Conservation (phyloP, 2,888 invertebrate genomes). For the Heliconius sara region DNA sequence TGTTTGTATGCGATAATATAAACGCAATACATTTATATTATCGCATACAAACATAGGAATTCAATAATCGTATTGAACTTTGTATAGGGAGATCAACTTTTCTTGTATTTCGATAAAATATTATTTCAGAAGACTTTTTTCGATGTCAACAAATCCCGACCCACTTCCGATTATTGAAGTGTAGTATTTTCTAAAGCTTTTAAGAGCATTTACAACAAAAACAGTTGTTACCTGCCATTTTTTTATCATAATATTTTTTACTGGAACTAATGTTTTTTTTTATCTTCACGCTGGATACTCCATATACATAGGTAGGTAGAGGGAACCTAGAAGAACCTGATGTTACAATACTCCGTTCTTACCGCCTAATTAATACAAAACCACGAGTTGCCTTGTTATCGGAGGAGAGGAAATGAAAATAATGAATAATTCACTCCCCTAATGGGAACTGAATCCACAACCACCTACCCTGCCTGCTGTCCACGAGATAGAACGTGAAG, state of each 20-base stretch:
- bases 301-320: background rate
- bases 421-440: too few species aligned
- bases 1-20: too few species aligned
- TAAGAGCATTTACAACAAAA: constrained; percentile 16
- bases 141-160: background rate
- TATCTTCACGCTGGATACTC: background rate
- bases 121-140: background rate
- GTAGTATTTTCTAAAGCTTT: constrained; percentile 8
- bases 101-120: background rate
- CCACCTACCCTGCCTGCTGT: too few species aligned
- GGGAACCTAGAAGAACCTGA: background rate
- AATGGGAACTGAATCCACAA: too few species aligned
- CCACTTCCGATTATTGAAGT: constrained; percentile 15
- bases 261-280: background rate
- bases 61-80: background rate
- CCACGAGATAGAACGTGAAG: too few species aligned
- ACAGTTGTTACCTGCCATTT: background rate
- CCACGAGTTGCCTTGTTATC: too few species aligned
- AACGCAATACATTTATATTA: too few species aligned
- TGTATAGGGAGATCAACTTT: background rate
- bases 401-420: too few species aligned
- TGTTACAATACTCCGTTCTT: background rate
- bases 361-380: too few species aligned
- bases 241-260: background rate
- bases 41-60: too few species aligned